phyloP scores from a whole-genome alignment of 2,797 vertebrate genomes.

The Mionectes olivaceus region DNA sequence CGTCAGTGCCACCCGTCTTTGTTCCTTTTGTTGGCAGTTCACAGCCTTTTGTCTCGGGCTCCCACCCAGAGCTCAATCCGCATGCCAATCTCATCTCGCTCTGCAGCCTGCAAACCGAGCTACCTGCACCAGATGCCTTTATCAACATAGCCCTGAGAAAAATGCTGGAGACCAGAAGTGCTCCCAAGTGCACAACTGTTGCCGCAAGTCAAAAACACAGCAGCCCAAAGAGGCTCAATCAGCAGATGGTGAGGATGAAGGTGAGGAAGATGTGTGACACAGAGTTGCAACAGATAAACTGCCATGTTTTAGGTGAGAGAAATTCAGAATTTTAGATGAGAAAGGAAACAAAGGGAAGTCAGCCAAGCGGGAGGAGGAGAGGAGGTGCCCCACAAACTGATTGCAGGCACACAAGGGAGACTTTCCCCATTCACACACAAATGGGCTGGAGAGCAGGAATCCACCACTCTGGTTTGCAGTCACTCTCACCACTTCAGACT shows the following conservation, averaged over 20 bases:
- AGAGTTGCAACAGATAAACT: background rate
- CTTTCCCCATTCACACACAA: fast-evolving
- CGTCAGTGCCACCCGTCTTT: background rate
- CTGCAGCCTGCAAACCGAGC: background rate
- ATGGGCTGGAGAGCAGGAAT: background rate
- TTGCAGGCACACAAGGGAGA: background rate
- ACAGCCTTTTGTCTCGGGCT: background rate
- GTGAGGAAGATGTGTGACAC: background rate
- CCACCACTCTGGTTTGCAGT: background rate
- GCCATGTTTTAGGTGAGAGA: background rate
- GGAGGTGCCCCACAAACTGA: background rate
- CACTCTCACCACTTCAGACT: background rate
- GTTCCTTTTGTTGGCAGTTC: background rate
- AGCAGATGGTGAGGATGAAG: background rate
- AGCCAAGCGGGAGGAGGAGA: background rate
- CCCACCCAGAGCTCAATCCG: background rate
- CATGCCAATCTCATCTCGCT: background rate
- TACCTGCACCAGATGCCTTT: background rate
- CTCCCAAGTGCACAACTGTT: background rate
- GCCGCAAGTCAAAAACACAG: background rate
- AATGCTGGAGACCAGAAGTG: background rate
- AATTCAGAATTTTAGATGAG: background rate
- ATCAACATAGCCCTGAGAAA: background rate
- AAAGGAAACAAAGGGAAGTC: background rate
- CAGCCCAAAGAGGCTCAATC: background rate